Percentiles rank a stretch among this genome's conserved stretches.
These are phyloP conservation scores for Amorpha juglandis DNA, from an alignment of 2,888 invertebrate species.

Conservation along the genomic window DNA sequence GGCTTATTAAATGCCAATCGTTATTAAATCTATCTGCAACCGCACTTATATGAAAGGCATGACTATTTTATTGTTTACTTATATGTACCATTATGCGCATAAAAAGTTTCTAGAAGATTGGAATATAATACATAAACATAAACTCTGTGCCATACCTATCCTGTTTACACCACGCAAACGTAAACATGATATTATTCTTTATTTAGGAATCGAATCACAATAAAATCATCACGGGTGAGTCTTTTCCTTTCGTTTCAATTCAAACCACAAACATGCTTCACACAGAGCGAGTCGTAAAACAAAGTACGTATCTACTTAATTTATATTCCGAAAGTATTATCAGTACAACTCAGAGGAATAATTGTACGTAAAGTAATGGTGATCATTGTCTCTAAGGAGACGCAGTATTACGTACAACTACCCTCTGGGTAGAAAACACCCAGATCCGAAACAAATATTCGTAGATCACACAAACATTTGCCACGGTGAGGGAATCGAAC, in stretches of 20 bases:
- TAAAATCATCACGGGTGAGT: neutral
- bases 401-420: no score
- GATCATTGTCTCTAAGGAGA: neutral
- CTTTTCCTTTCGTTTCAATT: neutral
- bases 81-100: neutral
- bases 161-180: neutral
- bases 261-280: neutral
- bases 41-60: no score
- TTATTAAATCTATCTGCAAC: no score
- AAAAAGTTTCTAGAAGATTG: neutral
- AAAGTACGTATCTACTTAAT: neutral
- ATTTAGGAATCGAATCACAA: neutral
- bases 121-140: neutral
- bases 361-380: neutral
- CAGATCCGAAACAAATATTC: no score
- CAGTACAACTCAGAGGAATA: neutral
- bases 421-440: no score
- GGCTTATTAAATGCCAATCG: no score
- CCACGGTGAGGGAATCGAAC: no score
- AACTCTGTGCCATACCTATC: neutral
- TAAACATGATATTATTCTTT: neutral
- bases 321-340: constrained; percentile 6
- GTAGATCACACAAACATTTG: no score
- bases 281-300: neutral
- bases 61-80: no score